Conservation (phyloP, 1,140 invertebrate genomes). For the Forficula auricularia region DNA sequence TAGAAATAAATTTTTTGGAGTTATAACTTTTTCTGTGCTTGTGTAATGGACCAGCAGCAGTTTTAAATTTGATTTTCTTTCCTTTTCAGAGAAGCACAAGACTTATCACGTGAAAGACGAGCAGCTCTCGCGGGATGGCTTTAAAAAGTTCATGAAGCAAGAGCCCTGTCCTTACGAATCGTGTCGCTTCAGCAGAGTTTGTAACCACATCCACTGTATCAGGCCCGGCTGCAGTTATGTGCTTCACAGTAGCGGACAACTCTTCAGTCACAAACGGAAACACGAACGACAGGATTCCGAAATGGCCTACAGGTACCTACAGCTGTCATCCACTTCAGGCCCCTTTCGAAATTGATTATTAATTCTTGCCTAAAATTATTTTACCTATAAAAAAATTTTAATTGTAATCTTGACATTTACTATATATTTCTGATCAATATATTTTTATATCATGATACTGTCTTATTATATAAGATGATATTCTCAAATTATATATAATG, state of each 20-base stretch:
- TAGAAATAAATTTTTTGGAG: no score
- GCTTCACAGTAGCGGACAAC: conserved; percentile 84
- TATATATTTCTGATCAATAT: no score
- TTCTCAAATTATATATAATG: no score
- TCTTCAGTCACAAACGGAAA: conserved; percentile 95
- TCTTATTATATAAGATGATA: no score
- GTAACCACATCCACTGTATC: conserved; percentile 98
- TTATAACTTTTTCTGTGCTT: no score
- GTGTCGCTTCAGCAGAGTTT: conserved; percentile 82
- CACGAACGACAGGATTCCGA: conserved; percentile 86
- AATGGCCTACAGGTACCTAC: conserved; percentile 38
- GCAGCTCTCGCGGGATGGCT: conserved; percentile 83
- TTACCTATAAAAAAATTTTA: no score
- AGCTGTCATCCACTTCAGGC: no score
- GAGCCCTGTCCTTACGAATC: conserved; percentile 79
- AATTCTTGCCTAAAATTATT: no score
- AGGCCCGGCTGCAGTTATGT: conserved; percentile 88
- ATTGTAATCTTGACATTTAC: no score
- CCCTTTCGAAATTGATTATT: no score
- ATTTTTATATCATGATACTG: no score
- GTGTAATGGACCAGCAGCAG: no score
- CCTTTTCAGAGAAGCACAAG: conserved; percentile 86
- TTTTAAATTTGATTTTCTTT: conserved; percentile 2
- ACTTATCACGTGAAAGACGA: conserved; percentile 97
- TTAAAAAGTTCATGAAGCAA: conserved; percentile 98